Conservation (phyloP, 2,888 invertebrate species). For the Ophion ellenae region DNA sequence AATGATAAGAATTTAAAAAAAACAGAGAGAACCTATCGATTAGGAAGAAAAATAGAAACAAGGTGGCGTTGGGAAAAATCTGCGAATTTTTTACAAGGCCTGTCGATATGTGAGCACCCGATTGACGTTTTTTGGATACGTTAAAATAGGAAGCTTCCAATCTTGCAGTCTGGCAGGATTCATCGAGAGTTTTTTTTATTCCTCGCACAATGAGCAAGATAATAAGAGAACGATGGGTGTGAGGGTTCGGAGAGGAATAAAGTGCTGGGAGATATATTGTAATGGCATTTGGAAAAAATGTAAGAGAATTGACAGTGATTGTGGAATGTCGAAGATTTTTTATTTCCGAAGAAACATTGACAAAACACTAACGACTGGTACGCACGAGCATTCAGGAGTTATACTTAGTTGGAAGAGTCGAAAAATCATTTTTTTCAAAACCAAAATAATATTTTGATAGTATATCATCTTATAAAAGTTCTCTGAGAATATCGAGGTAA, state of each 20-base stretch:
- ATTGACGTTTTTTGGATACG: not conserved
- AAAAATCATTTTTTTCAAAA: too few species aligned
- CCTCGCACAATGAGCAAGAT: not conserved
- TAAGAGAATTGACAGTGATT: too few species aligned
- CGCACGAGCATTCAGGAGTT: not conserved
- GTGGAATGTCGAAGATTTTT: not conserved
- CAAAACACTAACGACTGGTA: too few species aligned
- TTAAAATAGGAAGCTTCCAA: not conserved
- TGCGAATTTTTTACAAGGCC: not conserved
- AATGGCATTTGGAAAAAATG: not conserved
- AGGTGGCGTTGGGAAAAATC: not conserved
- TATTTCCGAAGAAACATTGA: not conserved
- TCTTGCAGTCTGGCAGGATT: not conserved
- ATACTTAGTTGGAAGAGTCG: too few species aligned
- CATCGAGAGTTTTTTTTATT: not conserved
- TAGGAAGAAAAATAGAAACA: not conserved
- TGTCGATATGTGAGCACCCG: not conserved
- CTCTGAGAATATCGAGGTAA: too few species aligned
- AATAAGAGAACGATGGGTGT: not conserved
- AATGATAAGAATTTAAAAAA: slow-evolving; percentile 6
- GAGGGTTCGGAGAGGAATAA: not conserved
- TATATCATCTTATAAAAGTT: too few species aligned
- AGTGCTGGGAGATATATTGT: not conserved
- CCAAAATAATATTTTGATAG: too few species aligned
- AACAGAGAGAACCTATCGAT: not conserved